Evolutionary conservation across 2,797 vertebrate genomes (phyloP).

Genomic region (Eulemur albifrons): DNA sequence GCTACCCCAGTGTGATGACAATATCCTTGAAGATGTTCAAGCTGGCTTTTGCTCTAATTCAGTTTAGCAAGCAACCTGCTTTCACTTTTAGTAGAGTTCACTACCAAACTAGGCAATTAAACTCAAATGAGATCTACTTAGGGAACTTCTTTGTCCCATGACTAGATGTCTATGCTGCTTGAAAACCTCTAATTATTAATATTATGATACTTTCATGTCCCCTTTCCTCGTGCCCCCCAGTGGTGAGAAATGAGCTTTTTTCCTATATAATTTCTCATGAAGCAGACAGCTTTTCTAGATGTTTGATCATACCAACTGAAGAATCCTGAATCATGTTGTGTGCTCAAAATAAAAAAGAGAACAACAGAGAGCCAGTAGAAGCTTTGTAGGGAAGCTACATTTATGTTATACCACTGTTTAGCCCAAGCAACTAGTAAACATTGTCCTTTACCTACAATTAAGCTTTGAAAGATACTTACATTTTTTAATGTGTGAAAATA

Average conservation of each 20-base stretch:
- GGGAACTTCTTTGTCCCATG: neutral
- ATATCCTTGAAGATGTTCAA: neutral
- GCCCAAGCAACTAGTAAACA: neutral
- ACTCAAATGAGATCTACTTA: neutral
- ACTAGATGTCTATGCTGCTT: neutral
- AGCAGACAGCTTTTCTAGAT: neutral
- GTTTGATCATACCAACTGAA: neutral
- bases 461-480: neutral
- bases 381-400: neutral
- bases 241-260: neutral
- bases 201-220: neutral
- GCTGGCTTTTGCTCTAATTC: slow-evolving; percentile 9
- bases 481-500: neutral
- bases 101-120: neutral
- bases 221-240: neutral
- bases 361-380: neutral
- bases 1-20: neutral
- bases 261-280: neutral
- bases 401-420: neutral
- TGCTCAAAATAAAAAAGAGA: neutral
- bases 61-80: neutral
- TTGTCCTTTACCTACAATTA: neutral
- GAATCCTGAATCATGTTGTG: neutral
- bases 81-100: neutral
- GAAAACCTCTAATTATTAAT: neutral